These are phyloP conservation scores for Ondatra zibethicus DNA, from an alignment of 2,113 vertebrate genomes.

Conservation along the genomic window DNA sequence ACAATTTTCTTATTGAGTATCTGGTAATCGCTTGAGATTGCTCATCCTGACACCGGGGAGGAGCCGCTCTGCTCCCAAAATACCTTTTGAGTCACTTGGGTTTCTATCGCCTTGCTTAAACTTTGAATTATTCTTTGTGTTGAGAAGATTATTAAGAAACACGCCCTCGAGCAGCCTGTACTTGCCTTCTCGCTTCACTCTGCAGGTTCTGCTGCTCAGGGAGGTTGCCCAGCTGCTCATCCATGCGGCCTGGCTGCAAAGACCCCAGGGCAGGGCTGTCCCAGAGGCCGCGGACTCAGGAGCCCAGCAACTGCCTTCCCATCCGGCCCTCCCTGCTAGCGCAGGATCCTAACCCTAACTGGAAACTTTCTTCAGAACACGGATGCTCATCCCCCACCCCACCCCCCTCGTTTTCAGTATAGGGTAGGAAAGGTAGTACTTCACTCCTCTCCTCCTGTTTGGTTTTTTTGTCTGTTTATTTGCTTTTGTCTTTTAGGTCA, in stretches of 20 bases:
- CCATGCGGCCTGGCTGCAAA: rapidly evolving
- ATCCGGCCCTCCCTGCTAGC: too few species aligned
- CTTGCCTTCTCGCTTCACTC: conserved; percentile 45
- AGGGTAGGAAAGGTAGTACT: background rate
- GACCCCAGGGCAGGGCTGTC: background rate
- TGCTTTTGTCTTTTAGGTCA: background rate
- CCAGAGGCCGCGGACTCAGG: rapidly evolving
- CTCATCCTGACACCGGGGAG: conserved; percentile 43
- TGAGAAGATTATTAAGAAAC: conserved; percentile 45
- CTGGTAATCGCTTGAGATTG: conserved; percentile 12
- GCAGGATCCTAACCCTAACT: background rate
- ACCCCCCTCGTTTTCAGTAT: background rate
- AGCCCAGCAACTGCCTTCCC: background rate
- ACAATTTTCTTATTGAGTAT: conserved; percentile 10
- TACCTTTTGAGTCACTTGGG: conserved; percentile 77
- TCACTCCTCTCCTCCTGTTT: too few species aligned
- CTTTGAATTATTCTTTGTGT: conserved; percentile 64
- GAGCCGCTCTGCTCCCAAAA: conserved; percentile 58
- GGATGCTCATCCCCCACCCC: background rate
- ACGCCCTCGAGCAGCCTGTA: conserved; percentile 38
- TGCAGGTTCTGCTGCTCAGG: background rate
- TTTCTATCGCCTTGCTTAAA: conserved; percentile 79
- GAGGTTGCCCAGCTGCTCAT: background rate
- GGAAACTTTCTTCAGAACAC: background rate
- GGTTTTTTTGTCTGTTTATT: background rate